Evolutionary conservation across 2,888 invertebrate genomes (phyloP).

Genomic region (Oligia latruncula): DNA sequence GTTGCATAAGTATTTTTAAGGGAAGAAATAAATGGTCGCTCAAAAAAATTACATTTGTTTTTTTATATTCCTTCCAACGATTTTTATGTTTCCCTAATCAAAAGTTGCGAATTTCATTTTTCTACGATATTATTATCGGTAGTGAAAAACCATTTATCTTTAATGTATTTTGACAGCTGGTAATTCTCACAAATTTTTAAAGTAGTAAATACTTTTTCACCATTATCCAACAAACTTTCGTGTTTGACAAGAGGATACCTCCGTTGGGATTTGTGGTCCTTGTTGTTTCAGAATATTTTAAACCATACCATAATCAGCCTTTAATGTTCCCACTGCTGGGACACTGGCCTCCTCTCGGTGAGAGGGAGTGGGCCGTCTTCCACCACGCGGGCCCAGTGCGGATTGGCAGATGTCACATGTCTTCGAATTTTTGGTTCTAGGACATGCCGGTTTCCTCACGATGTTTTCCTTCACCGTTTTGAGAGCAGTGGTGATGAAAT

Average conservation of each 20-base stretch:
- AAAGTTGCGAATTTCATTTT: conserved; percentile 5
- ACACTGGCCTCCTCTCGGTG: too few relatives aligned
- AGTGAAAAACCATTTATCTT: background rate
- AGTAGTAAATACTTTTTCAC: conserved; percentile 3
- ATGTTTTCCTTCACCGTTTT: too few relatives aligned
- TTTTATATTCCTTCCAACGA: background rate
- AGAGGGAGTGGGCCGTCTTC: too few relatives aligned
- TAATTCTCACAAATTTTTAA: background rate
- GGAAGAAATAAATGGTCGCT: conserved; percentile 1
- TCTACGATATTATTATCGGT: background rate
- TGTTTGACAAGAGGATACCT: background rate
- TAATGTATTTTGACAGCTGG: background rate
- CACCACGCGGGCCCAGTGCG: too few relatives aligned
- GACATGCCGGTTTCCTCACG: too few relatives aligned
- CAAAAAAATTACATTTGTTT: conserved; percentile 1
- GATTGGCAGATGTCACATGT: too few relatives aligned
- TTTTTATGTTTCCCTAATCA: background rate
- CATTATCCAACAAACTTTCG: background rate
- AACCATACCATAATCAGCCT: too few relatives aligned
- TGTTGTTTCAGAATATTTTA: too few relatives aligned
- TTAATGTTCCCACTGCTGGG: too few relatives aligned
- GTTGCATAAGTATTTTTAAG: background rate
- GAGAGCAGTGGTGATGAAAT: too few relatives aligned
- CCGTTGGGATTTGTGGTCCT: background rate
- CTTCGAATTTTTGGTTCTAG: too few relatives aligned